These are phyloP conservation scores for Notospermus geniculatus DNA, from an alignment of 1,140 invertebrate species.

Conservation along the genomic window DNA sequence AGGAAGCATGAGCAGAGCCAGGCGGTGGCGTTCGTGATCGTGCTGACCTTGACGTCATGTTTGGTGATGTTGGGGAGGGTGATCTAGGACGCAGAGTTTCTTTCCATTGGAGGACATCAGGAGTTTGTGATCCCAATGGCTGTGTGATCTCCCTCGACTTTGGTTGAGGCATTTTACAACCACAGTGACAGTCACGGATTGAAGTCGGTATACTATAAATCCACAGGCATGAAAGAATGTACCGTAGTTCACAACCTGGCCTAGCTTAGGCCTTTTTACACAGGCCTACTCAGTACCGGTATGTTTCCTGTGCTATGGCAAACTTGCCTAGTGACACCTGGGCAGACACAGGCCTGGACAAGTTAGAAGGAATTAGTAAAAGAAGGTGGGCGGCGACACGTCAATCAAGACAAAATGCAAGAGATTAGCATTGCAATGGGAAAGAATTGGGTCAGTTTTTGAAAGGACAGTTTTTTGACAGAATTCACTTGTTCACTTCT, in stretches of 20 bases:
- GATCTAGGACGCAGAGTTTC: not conserved
- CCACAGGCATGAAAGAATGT: not conserved
- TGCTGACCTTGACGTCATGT: too few relatives aligned
- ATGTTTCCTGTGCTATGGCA: too few relatives aligned
- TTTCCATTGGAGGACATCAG: conserved; percentile 42
- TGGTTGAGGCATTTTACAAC: conserved; percentile 10
- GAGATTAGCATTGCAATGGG: too few relatives aligned
- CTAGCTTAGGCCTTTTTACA: too few relatives aligned
- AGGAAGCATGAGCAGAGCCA: too few relatives aligned
- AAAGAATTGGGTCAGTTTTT: not conserved
- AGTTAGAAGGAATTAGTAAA: too few relatives aligned
- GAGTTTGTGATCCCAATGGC: conserved; percentile 34
- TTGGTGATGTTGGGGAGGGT: too few relatives aligned
- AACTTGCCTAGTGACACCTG: not conserved
- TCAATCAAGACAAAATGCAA: conserved; percentile 10
- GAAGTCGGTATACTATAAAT: not conserved
- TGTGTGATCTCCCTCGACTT: conserved; percentile 23
- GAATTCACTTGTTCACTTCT: not conserved
- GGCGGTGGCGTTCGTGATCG: too few relatives aligned
- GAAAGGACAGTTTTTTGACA: not conserved
- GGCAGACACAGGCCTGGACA: not conserved
- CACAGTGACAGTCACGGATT: not conserved
- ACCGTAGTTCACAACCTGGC: too few relatives aligned
- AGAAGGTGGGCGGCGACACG: not conserved
- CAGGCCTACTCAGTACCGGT: too few relatives aligned